Evolutionary conservation across 1,140 invertebrate species (phyloP), one percentile per base, ranked within the genome.

Genomic region (Heterodera carotae): DNA sequence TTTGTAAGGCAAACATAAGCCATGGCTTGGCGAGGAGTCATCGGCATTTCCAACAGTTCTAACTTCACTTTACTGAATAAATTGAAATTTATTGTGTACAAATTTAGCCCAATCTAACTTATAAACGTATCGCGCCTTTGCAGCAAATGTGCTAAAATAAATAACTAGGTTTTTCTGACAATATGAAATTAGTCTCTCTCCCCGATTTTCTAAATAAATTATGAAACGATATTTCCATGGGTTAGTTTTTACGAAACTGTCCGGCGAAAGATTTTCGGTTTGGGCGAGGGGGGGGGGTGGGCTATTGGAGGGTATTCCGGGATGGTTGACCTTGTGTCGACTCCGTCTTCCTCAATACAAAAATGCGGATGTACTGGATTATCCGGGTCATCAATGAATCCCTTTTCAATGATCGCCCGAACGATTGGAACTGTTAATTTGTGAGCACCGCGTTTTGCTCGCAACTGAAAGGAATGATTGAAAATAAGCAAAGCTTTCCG

Each of bases 11-110:
- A 15, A 8, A 62, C 60, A 31, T 62, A 62, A 73, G 39, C 36
- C 70, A 73, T 62, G 4, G 70, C 70, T 33, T 73, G 70, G 15
- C 43, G 34, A n/a, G 70, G 70, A 2, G 70, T 73, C 70, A 73
- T 73, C n/a, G 70, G 70, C 70, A 73, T 73, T 34, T 73, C 70
- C 70, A 73, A 33, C 1, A 73, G 25, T 73, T 73, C 70, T 7
- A 73, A 56, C 34, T 73, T 73, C 60, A 73, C 70, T 73, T 73
- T 73, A 56, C 70, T 73, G 53, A 34, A 73, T 60, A 27, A 31
- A 22, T 4, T 0, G 12, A 2, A n/a, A 43, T 43, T 29, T 43
- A 29, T 2, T 15, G 27, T 60, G n/a, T n/a, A n/a, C n/a, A 34
- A 39, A 75, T 33, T 29, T 8, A 2, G 1, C 12, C 3, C 43